Conservation (phyloP, 2,113 vertebrate genomes). For the Pangasianodon gigas region DNA sequence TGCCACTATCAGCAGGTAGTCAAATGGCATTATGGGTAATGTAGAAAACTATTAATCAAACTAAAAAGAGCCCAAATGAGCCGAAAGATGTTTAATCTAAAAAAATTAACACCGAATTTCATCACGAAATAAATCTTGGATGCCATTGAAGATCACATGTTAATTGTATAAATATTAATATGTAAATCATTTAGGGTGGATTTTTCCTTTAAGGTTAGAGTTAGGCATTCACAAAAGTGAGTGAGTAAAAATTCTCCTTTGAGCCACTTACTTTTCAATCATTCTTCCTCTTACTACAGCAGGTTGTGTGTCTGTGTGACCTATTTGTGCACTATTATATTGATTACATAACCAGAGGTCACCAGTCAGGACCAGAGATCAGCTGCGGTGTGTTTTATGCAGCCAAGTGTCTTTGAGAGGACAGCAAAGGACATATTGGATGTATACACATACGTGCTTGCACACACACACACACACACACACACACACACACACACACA, state of each 20-base stretch:
- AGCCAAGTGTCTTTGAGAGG: conserved; percentile 10
- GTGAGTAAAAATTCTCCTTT: neutral
- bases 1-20: neutral
- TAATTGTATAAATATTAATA: neutral
- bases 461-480: neutral
- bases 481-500: neutral
- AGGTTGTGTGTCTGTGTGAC: neutral
- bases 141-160: neutral
- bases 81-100: too few species aligned
- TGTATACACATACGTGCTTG: too few species aligned
- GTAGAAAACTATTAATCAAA: neutral
- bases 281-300: neutral
- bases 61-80: neutral
- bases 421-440: conserved; percentile 13
- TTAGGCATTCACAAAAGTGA: neutral
- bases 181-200: too few species aligned
- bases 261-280: neutral
- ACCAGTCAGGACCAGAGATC: neutral
- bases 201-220: neutral
- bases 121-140: neutral
- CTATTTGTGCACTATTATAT: conserved; percentile 7
- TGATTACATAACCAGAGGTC: conserved; percentile 33
- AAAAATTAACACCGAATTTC: too few species aligned
- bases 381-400: conserved; percentile 20
- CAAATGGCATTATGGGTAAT: neutral